Evolutionary conservation across 2,113 vertebrate genomes (phyloP), one percentile per base, ranked within the genome.

Genomic region (Cygnus buccinator): DNA sequence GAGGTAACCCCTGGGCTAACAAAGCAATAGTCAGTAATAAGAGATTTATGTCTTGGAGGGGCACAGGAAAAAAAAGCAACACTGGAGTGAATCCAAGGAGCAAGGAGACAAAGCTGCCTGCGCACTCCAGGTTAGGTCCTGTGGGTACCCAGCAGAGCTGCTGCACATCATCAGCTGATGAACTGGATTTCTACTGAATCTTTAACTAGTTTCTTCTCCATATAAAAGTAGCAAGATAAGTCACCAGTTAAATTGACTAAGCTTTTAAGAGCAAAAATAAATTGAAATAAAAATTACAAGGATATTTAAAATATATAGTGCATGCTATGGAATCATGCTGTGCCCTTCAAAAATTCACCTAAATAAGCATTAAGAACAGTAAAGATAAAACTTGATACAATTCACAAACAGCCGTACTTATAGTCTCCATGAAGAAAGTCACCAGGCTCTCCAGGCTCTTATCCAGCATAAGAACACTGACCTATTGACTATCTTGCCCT

Each of bases 171-270:
- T 35, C 35, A 65, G 46, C 18, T 10, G 1, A 41, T 0, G 1
- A 70, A 83, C 0, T 74, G 67, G 33, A 55, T 65, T 81, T 65
- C 62, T 94, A 71, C 90, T 87, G 23, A 35, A 72, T 35, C 74
- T 89, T 83, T 87, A 95, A 91, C 94, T 93, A 75, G 74, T 80
- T 76, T 52, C 63, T 76, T 43, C 61, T 78, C 57, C 48, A 8
- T 22, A 74, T 57, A 85, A 85, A 89, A 67, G 16, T 37, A 67
- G 50, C 50, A 71, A 80, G 54, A 52, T 80, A 94, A 95, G 89
- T 80, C 78, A 93, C 68, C 72, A 83, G 55, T 89, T 95, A 92
- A 96, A 92, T 28, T 93, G 72, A 72, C 57, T 89, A 58, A 92
- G 67, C 54, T 95, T 76, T 65, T 76, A 93, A 93, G 46, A 82